phyloP scores from a whole-genome alignment of 2,797 vertebrate species.

The Ceryle rudis region DNA sequence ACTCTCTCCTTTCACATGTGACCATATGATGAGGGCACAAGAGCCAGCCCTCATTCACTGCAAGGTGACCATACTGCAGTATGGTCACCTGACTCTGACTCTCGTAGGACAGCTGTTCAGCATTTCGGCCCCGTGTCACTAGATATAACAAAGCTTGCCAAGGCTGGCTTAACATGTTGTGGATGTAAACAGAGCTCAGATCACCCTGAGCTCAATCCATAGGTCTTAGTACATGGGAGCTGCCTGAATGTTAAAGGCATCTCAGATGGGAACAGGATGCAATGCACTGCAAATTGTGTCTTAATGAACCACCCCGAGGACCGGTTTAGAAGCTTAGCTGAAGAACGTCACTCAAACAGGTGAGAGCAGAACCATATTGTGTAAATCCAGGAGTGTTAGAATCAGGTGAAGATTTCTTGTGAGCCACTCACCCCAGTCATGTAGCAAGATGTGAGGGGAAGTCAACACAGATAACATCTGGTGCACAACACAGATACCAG shows the following conservation, averaged over 20 bases:
- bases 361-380: not conserved
- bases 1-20: not conserved
- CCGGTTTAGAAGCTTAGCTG: not conserved
- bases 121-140: not conserved
- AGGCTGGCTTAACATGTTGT: rapidly evolving
- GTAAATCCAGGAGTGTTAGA: not conserved
- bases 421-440: not conserved
- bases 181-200: not conserved
- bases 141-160: rapidly evolving
- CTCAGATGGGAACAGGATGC: not conserved
- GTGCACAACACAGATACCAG: rapidly evolving
- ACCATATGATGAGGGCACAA: rapidly evolving
- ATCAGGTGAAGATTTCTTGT: not conserved
- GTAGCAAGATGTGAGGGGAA: not conserved
- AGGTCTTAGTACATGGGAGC: not conserved
- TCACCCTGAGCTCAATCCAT: not conserved
- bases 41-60: not conserved
- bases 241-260: not conserved
- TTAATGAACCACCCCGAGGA: not conserved
- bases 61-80: not conserved
- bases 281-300: not conserved
- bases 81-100: not conserved
- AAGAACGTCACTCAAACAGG: not conserved
- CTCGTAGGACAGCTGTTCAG: not conserved
- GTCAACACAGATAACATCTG: not conserved